phyloP scores from a whole-genome alignment of 2,888 invertebrate genomes.

The Allacma fusca region DNA sequence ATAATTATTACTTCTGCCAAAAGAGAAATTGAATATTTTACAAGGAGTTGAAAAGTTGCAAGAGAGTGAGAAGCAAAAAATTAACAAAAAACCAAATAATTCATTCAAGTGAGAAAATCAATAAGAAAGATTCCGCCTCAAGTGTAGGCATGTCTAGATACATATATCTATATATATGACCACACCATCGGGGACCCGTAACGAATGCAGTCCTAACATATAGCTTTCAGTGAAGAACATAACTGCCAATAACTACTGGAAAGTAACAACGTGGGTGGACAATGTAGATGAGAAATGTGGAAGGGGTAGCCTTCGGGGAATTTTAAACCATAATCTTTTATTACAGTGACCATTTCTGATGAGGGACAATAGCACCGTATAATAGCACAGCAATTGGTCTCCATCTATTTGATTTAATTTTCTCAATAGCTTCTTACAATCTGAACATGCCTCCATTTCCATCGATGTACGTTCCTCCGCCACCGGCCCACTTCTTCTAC shows the following conservation, averaged over 20 bases:
- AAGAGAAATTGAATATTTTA: neutral
- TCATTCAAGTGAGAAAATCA: slow-evolving; percentile 18
- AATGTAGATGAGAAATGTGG: slow-evolving; percentile 23
- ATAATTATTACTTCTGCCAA: too few relatives aligned
- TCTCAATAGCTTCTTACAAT: slow-evolving; percentile 33
- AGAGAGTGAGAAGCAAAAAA: too few relatives aligned
- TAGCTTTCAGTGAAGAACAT: too few relatives aligned
- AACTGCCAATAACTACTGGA: neutral
- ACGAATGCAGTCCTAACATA: too few relatives aligned
- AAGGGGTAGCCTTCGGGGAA: neutral
- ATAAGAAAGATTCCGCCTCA: slow-evolving; percentile 23
- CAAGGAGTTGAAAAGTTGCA: neutral
- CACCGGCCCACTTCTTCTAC: neutral
- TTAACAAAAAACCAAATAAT: neutral
- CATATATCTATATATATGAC: too few relatives aligned
- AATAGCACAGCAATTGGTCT: slow-evolving; percentile 31
- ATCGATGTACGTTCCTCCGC: neutral
- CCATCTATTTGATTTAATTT: slow-evolving; percentile 41
- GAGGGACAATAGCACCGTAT: neutral
- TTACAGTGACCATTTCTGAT: slow-evolving; percentile 10
- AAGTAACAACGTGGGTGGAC: slow-evolving; percentile 28
- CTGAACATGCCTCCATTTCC: neutral
- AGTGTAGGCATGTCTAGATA: neutral
- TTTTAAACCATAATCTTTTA: neutral
- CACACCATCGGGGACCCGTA: too few relatives aligned